Evolutionary conservation across 2,797 vertebrate species (phyloP), one percentile per base, ranked within the genome.

Genomic region (Botia almorhae): DNA sequence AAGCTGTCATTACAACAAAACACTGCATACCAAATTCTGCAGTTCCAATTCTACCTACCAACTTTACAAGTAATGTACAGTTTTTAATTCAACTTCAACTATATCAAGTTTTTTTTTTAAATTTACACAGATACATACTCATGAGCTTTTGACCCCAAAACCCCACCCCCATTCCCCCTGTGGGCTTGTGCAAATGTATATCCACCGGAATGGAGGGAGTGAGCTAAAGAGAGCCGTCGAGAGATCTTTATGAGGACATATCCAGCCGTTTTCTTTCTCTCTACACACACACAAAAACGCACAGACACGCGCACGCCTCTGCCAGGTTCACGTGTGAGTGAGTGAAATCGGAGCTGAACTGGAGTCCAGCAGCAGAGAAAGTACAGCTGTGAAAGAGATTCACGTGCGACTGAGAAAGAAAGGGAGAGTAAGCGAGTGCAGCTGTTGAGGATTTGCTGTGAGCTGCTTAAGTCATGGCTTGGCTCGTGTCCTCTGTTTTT

Each of bases 391-490:
- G 88, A 86, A 87, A 88, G 7, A 87, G 76, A 86, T 88, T 91
- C 90, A 89, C 85, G 61, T 80, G 80, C 76, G 74, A 82, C 81
- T 61, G 78, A 82, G 83, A 60, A 74, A 76, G 81, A 51, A 65
- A 53, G 71, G 36, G 53, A 63, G 79, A 51, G 17, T 29, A 80
- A 77, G 76, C 73, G 80, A 80, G 89, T 89, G 92, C 93, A 94
- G 93, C 93, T 94, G 93, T 92, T 90, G 83, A 85, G 91, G 91
- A 92, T 94, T 94, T 92, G 84, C 85, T 85, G 88, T 81, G 89
- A 89, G 90, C 89, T 86, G 90, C 91, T 93, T 91, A 91, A 89
- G 88, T 90, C 91, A 87, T 84, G 89, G 89, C 89, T 87, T 90
- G 87, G 83, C 84, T 88, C 87, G 87, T 68, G 88, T 91, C 90